A percentile compares a stretch with the other conserved stretches of the same genome.
phyloP scores from a whole-genome alignment of 2,113 vertebrate species.

The Merops nubicus region DNA sequence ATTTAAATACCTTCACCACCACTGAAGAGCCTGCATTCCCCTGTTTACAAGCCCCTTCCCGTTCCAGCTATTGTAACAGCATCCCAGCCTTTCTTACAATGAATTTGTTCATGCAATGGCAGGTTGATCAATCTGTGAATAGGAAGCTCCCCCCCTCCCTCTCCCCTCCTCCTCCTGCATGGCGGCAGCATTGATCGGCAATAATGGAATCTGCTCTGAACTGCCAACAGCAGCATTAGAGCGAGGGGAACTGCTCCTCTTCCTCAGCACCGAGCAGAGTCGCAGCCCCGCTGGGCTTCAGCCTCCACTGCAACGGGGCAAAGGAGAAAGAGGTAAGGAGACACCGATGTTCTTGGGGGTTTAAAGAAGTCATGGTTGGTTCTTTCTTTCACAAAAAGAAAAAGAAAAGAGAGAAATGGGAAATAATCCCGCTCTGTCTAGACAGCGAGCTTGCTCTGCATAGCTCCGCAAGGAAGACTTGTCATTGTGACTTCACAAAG shows the following conservation, averaged over 20 bases:
- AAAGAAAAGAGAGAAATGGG: background rate
- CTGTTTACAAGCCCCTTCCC: conserved; percentile 61
- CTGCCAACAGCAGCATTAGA: conserved; percentile 77
- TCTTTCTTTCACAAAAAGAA: background rate
- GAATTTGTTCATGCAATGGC: conserved; percentile 77
- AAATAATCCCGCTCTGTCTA: background rate
- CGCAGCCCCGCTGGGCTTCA: conserved; percentile 54
- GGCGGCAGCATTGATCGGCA: conserved; percentile 82
- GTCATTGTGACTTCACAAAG: background rate
- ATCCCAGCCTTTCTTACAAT: conserved; percentile 70
- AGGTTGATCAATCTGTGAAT: conserved; percentile 83
- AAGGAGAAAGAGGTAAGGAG: background rate
- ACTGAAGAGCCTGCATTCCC: conserved; percentile 35
- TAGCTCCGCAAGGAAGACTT: background rate
- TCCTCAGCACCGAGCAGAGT: conserved; percentile 50
- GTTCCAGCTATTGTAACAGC: conserved; percentile 69
- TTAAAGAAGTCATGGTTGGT: background rate
- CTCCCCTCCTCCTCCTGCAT: conserved; percentile 69
- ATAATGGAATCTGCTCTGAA: conserved; percentile 78
- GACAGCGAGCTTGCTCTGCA: background rate
- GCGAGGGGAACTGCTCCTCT: conserved; percentile 70
- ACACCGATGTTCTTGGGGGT: background rate
- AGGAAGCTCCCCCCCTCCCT: conserved; percentile 80
- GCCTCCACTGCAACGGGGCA: background rate
- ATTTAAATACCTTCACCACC: conserved; percentile 58